These are phyloP conservation scores for Ctenodactylus gundi DNA, from an alignment of 2,113 vertebrate genomes.

Conservation along the genomic window DNA sequence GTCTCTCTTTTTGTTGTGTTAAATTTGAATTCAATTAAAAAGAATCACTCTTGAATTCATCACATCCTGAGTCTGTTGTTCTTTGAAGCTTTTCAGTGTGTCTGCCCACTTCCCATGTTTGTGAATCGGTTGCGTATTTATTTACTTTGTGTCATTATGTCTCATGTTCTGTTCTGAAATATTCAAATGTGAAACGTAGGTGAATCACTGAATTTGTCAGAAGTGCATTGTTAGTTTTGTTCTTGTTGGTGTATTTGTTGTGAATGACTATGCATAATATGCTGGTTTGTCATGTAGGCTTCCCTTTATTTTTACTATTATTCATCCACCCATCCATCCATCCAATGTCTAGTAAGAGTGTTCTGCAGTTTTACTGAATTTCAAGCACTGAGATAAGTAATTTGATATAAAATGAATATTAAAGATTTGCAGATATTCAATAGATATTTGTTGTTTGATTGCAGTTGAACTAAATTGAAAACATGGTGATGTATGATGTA, in stretches of 20 bases:
- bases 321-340: neutral
- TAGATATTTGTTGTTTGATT: conserved; percentile 9
- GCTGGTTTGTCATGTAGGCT: neutral
- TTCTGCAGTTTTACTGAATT: conserved; percentile 26
- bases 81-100: neutral
- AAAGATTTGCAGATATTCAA: neutral
- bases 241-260: neutral
- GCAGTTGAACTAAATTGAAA: neutral
- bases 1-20: neutral
- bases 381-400: conserved; percentile 16
- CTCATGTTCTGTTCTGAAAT: neutral
- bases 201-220: neutral
- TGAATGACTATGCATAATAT: neutral
- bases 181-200: neutral
- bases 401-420: neutral
- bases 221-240: neutral
- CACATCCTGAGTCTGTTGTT: neutral
- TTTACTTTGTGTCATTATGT: neutral
- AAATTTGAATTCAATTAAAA: conserved; percentile 10
- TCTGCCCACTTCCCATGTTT: neutral
- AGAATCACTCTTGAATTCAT: neutral
- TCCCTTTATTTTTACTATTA: neutral
- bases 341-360: neutral
- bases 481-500: neutral
- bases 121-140: neutral